Percentiles rank a stretch among this genome's conserved stretches.
phyloP scores from a whole-genome alignment of 2,113 vertebrate genomes.

The Motacilla alba region DNA sequence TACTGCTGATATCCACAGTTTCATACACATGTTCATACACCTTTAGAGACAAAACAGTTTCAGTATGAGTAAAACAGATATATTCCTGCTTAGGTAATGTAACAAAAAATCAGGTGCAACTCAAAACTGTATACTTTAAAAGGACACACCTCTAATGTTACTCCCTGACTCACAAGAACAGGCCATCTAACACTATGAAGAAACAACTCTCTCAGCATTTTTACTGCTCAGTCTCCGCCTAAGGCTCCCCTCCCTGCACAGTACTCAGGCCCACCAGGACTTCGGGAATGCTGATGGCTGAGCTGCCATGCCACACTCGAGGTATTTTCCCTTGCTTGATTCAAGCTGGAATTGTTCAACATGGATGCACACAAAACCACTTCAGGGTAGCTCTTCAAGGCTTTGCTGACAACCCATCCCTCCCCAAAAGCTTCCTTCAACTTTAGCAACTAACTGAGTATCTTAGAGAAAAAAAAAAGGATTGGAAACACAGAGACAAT shows the following conservation, averaged over 20 bases:
- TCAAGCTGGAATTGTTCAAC: not conserved
- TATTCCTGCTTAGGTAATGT: not conserved
- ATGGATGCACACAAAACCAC: not conserved
- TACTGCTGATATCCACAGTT: constrained; percentile 98
- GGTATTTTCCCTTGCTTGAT: not conserved
- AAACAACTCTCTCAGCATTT: not conserved
- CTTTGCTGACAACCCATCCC: not conserved
- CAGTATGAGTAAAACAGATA: not conserved
- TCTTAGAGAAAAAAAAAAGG: not conserved
- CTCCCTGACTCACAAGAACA: not conserved
- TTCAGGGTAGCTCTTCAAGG: not conserved
- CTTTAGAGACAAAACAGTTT: constrained; percentile 69
- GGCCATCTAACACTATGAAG: not conserved
- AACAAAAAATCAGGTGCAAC: not conserved
- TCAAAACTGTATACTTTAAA: not conserved
- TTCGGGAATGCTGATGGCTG: not conserved
- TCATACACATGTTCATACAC: constrained; percentile 99
- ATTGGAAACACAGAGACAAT: not conserved
- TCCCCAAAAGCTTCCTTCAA: not conserved
- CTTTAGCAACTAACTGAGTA: not conserved
- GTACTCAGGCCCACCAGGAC: not conserved
- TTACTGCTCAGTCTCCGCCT: not conserved
- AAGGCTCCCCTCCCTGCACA: not conserved
- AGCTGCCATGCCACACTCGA: not conserved
- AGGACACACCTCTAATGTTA: not conserved